Evolutionary conservation across 2,797 vertebrate species (phyloP).

Genomic region (Sciaenops ocellatus): DNA sequence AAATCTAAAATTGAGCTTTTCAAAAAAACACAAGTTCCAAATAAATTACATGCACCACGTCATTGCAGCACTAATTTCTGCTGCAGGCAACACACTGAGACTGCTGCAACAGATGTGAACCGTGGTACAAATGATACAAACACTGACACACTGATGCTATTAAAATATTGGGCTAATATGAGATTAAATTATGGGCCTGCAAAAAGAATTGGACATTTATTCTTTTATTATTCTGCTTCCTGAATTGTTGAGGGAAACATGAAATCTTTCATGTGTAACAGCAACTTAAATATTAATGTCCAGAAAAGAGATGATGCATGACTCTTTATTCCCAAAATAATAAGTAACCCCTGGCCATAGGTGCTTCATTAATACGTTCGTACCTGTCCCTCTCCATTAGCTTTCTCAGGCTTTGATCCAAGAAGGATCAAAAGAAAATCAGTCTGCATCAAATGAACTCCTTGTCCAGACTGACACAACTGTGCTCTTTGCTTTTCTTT

Average conservation of each 20-base stretch:
- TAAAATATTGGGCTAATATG: conserved; percentile 1
- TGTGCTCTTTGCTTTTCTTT: conserved; percentile 41
- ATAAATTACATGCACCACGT: conserved; percentile 59
- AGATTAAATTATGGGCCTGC: neutral
- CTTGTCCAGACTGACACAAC: conserved; percentile 43
- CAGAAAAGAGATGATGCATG: conserved; percentile 43
- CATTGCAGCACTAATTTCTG: conserved; percentile 49
- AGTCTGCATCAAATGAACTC: conserved; percentile 45
- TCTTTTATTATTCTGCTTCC: too few relatives aligned
- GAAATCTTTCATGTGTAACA: too few relatives aligned
- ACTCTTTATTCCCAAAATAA: conserved; percentile 50
- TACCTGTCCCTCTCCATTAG: conserved; percentile 57
- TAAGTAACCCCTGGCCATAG: conserved; percentile 40
- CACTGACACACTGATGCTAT: conserved; percentile 15
- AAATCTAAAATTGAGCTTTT: conserved; percentile 43
- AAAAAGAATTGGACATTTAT: neutral
- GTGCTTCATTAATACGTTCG: conserved; percentile 55
- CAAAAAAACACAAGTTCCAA: conserved; percentile 39
- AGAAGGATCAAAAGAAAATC: conserved; percentile 58
- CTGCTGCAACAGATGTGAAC: conserved; percentile 61
- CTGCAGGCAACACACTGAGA: conserved; percentile 54
- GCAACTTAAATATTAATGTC: conserved; percentile 7
- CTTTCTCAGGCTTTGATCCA: conserved; percentile 59
- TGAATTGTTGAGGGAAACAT: neutral
- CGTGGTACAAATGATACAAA: conserved; percentile 51